Evolutionary conservation across 1,140 invertebrate species (phyloP), one percentile per base, ranked within the genome.

Genomic region (Magallana angulata): DNA sequence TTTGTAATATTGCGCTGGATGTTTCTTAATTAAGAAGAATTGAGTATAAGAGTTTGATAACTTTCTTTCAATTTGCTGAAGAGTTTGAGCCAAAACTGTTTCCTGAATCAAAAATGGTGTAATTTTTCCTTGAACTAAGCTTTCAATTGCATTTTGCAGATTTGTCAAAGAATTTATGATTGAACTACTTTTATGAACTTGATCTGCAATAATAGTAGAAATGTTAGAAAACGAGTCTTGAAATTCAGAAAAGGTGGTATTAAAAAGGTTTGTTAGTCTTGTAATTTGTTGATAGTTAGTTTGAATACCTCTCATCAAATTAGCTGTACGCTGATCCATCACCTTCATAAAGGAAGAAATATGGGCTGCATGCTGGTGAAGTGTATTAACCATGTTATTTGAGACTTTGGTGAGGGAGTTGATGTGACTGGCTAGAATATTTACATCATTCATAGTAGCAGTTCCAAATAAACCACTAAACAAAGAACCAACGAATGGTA

Each of bases 381-480:
- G 8, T 14, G 68, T 58, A 16, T 81, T 85, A 24, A 71, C 84
- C 9, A 85, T 57, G 12, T 80, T 16, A 14, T 12, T 36, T 11
- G 84, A 58, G 30, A 48, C 48, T 30, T 7, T 85, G 16, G 58
- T 85, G 18, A 88, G 58, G 24, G 24, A 83, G 85, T 88, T 85
- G 16, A 88, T 82, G 58, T 88, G 87, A 59, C 48, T 64, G 3
- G 87, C 87, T 82, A 85, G 82, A 11, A 82, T 36, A 4, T 85
- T 18, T 7, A 88, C 84, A 85, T 88, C 87, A 62, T 57, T 57
- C 18, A 85, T 82, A 14, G 87, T 88, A 58, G 87, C 87, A 18
- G 68, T 80, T 48, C 87, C 87, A 85, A 88, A 88, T 30, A 88
- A 57, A 57, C 71, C 58, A 85, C 68, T 88, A 57, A 83, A 84